A percentile compares a stretch with the other conserved stretches of the same genome.
Conservation (phyloP, 1,140 invertebrate species). For the Trinorchestia longiramus region DNA sequence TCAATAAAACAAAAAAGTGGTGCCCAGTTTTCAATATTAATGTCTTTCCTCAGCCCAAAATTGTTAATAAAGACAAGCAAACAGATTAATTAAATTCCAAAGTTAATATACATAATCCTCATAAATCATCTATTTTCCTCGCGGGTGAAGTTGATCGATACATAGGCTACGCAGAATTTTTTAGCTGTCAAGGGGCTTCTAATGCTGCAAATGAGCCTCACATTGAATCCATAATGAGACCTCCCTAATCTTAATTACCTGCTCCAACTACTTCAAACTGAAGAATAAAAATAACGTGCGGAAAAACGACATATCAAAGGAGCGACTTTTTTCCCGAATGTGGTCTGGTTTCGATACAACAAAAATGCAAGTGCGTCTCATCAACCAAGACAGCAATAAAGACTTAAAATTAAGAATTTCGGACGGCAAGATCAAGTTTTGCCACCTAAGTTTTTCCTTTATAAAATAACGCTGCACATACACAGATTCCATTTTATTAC, state of each 20-base stretch:
- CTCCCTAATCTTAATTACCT: slow-evolving; percentile 8
- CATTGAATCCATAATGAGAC: not conserved
- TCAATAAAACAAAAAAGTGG: no score
- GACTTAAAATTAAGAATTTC: not conserved
- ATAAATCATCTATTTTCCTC: not conserved
- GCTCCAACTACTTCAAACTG: not conserved
- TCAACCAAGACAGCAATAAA: not conserved
- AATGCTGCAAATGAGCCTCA: not conserved
- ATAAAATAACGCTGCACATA: not conserved
- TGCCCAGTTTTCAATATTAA: no score
- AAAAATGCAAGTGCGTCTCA: not conserved
- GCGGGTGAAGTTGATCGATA: not conserved
- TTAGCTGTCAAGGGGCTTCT: not conserved
- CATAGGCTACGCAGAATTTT: not conserved
- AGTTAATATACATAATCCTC: not conserved
- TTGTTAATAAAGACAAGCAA: not conserved
- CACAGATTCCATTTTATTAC: not conserved
- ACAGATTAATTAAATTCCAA: not conserved
- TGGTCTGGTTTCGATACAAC: not conserved
- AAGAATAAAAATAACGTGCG: not conserved
- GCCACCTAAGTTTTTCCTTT: not conserved
- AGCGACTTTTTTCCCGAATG: not conserved
- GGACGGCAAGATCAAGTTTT: not conserved
- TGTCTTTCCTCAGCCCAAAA: not conserved
- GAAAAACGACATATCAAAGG: not conserved